Conservation (phyloP, 2,797 vertebrate genomes). For the Typhlichthys eigenmanni region DNA sequence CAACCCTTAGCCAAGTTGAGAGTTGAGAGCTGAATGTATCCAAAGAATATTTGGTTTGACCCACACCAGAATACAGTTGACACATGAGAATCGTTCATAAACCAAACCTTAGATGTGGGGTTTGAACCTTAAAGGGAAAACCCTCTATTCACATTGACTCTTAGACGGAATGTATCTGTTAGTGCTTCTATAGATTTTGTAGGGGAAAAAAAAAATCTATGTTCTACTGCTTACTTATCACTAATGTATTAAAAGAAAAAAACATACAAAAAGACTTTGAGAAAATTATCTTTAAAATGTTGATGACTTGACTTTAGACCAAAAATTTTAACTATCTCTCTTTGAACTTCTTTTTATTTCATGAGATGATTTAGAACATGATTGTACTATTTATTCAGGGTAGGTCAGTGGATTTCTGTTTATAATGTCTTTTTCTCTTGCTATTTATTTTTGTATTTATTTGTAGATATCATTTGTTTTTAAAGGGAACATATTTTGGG, state of each 20-base stretch:
- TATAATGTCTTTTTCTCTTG: conserved; percentile 43
- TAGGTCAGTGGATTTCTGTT: conserved; percentile 58
- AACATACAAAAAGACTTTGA: conserved; percentile 73
- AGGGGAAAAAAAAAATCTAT: conserved; percentile 81
- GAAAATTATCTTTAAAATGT: conserved; percentile 76
- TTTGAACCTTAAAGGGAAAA: conserved; percentile 61
- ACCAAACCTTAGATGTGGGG: conserved; percentile 64
- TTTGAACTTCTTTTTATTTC: conserved; percentile 63
- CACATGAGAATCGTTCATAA: conserved; percentile 61
- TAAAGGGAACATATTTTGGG: conserved; percentile 59
- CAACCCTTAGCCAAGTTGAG: conserved; percentile 51
- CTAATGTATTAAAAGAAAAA: conserved; percentile 82
- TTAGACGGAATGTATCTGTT: conserved; percentile 89
- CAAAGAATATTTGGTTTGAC: conserved; percentile 74
- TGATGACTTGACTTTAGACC: conserved; percentile 89
- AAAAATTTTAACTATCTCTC: conserved; percentile 85
- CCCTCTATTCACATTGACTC: conserved; percentile 75
- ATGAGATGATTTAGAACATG: conserved; percentile 68
- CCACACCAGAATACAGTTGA: conserved; percentile 56
- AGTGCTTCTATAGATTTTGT: conserved; percentile 88
- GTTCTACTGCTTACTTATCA: conserved; percentile 86
- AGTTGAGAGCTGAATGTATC: conserved; percentile 55
- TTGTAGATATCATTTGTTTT: conserved; percentile 66
- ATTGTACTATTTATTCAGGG: conserved; percentile 78
- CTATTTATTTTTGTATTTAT: conserved; percentile 76